These are phyloP conservation scores for Branchipolynoe longqiensis DNA, from an alignment of 2,888 invertebrate genomes.

Conservation along the genomic window DNA sequence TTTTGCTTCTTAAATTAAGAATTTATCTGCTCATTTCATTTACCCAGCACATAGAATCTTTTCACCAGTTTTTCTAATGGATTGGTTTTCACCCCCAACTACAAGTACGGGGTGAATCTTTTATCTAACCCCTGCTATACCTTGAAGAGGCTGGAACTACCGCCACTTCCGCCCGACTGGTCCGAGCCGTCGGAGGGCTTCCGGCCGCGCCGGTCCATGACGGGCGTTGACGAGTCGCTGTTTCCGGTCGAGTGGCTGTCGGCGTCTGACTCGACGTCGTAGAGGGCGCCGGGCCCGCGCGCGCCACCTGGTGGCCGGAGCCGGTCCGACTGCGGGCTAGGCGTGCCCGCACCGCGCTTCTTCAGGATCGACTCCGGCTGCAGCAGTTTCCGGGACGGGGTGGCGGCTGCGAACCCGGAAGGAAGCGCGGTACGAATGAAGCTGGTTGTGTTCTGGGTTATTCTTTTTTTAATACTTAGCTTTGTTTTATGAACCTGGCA, in stretches of 20 bases:
- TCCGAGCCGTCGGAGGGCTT: conserved; percentile 78
- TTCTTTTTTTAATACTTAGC: too few relatives aligned
- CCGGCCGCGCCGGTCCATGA: conserved; percentile 69
- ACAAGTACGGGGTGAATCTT: too few relatives aligned
- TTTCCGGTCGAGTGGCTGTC: conserved; percentile 65
- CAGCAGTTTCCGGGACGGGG: conserved; percentile 56
- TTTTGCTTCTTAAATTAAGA: too few relatives aligned
- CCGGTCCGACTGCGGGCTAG: conserved; percentile 12
- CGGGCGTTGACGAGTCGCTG: conserved; percentile 60
- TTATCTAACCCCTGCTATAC: too few relatives aligned
- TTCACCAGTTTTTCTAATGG: too few relatives aligned
- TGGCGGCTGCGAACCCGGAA: too few relatives aligned
- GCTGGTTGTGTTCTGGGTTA: background rate
- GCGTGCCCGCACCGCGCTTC: conserved; percentile 53
- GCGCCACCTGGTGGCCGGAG: background rate
- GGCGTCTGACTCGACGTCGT: conserved; percentile 64
- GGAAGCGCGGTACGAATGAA: background rate
- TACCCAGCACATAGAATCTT: too few relatives aligned
- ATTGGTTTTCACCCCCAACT: too few relatives aligned
- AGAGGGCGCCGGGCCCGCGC: conserved; percentile 54
- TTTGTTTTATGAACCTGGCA: too few relatives aligned
- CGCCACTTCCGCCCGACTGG: conserved; percentile 78
- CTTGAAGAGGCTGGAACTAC: conserved; percentile 72
- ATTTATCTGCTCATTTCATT: too few relatives aligned
- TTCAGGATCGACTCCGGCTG: conserved; percentile 67